A percentile compares a stretch with the other conserved stretches of the same genome.
Conservation (phyloP, 2,797 vertebrate species). For the Sebastes oblongus region DNA sequence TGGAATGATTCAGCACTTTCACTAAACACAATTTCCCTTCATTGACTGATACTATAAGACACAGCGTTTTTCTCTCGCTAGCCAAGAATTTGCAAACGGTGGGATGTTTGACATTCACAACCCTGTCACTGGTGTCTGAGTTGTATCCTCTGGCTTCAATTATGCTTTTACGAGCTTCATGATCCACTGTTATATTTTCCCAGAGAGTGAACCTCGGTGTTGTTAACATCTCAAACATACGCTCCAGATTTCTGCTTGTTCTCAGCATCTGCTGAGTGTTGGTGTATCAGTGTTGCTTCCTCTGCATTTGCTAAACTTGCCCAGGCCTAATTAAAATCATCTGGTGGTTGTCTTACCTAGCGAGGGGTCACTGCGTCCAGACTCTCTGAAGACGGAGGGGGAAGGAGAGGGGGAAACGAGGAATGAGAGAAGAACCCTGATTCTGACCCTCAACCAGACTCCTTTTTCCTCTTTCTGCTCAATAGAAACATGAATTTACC, state of each 20-base stretch:
- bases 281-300: constrained; percentile 49
- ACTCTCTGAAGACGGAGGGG: constrained; percentile 32
- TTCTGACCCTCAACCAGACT: constrained; percentile 39
- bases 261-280: constrained; percentile 21
- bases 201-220: not conserved
- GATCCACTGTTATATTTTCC: constrained; percentile 16
- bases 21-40: constrained; percentile 22
- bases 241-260: constrained; percentile 2
- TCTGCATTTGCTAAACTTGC: constrained; percentile 57
- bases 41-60: constrained; percentile 2
- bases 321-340: constrained; percentile 78
- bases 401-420: constrained; percentile 8
- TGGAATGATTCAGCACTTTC: constrained; percentile 61
- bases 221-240: constrained; percentile 5
- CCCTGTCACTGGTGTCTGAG: constrained; percentile 6
- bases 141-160: constrained; percentile 29
- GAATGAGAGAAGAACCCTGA: constrained; percentile 50
- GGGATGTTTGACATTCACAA: constrained; percentile 26
- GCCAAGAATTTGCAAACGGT: constrained; percentile 29
- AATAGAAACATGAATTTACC: constrained; percentile 67
- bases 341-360: constrained; percentile 75
- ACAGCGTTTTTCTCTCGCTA: constrained; percentile 16
- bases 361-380: constrained; percentile 73
- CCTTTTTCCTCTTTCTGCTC: constrained; percentile 45
- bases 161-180: constrained; percentile 28